Evolutionary conservation across 1,140 invertebrate species (phyloP).

Genomic region (Drosophila dunni): DNA sequence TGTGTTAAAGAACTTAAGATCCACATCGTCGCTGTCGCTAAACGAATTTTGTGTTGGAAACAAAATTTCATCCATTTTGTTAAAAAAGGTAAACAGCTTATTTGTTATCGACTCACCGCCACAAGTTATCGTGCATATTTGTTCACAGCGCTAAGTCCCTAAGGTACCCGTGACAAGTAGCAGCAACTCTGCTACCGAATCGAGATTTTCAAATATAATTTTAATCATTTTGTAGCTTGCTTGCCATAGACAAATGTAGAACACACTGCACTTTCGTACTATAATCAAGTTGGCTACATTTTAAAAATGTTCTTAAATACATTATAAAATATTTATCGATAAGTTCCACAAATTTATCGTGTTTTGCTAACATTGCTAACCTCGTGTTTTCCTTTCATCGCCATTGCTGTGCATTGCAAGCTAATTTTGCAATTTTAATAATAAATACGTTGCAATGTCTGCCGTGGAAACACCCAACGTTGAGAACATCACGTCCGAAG

Average conservation of each 20-base stretch:
- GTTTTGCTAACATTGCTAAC: constrained; percentile 32
- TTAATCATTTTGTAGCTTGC: too few species aligned
- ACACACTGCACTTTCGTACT: too few species aligned
- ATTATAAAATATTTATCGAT: constrained; percentile 6
- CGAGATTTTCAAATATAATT: too few species aligned
- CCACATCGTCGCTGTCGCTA: constrained; percentile 71
- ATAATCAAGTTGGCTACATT: constrained; percentile 1
- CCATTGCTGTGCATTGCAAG: constrained; percentile 45
- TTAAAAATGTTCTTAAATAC: background rate
- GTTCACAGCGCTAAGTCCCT: constrained; percentile 1
- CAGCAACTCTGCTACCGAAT: background rate
- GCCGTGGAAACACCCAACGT: constrained; percentile 59
- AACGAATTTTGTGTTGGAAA: constrained; percentile 70
- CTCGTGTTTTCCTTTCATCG: constrained; percentile 53
- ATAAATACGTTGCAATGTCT: constrained; percentile 54
- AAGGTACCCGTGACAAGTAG: too few species aligned
- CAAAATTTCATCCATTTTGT: constrained; percentile 74
- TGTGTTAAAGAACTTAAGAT: constrained; percentile 69
- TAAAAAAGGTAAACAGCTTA: constrained; percentile 32
- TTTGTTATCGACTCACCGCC: constrained; percentile 10
- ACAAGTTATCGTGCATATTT: background rate
- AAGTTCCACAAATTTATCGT: background rate
- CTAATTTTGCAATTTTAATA: constrained; percentile 27
- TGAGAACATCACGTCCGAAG: constrained; percentile 44
- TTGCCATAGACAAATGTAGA: background rate